Evolutionary conservation across 2,888 invertebrate species (phyloP).

Genomic region (Drosophila incognita): DNA sequence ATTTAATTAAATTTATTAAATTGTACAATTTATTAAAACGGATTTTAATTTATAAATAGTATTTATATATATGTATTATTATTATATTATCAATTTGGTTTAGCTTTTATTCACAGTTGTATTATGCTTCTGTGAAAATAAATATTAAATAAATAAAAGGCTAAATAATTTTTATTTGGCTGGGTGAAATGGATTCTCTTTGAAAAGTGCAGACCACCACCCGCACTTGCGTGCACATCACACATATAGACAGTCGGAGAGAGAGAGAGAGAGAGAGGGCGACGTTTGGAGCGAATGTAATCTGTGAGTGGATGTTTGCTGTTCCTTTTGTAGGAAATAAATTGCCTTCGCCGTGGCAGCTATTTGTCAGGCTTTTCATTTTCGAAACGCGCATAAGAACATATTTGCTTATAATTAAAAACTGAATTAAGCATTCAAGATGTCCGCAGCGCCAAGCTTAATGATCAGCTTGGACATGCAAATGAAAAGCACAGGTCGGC

Average conservation of each 20-base stretch:
- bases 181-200: slow-evolving; percentile 15
- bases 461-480: slow-evolving; percentile 37
- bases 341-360: too few species aligned
- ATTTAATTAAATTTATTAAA: background rate
- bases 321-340: slow-evolving; percentile 5
- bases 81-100: background rate
- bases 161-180: slow-evolving; percentile 12
- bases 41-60: background rate
- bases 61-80: background rate
- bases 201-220: slow-evolving; percentile 9
- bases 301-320: slow-evolving; percentile 10
- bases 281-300: slow-evolving; percentile 18
- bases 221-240: background rate
- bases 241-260: background rate
- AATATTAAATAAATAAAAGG: background rate
- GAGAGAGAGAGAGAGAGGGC: background rate
- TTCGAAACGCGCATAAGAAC: slow-evolving; percentile 33
- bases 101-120: background rate
- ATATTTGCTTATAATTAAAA: slow-evolving; percentile 66
- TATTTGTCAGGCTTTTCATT: too few species aligned
- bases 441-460: slow-evolving; percentile 19
- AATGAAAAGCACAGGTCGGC: slow-evolving; percentile 63
- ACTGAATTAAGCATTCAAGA: slow-evolving; percentile 35
- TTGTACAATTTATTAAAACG: background rate
- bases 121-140: background rate